Conservation (phyloP, 2,888 invertebrate genomes). For the Dasypogon diadema region DNA sequence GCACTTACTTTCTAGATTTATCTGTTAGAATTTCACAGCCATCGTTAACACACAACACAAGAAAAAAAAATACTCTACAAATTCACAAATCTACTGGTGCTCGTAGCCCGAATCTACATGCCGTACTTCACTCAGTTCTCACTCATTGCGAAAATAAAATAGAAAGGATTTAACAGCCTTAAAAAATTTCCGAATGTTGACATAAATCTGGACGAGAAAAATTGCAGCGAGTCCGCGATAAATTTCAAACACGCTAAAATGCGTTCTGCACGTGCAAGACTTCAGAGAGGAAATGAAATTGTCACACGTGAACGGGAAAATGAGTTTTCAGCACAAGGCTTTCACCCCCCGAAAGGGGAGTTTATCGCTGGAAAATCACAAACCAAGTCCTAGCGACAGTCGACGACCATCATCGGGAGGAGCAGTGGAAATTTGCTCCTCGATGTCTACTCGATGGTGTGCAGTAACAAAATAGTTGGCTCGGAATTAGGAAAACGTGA, state of each 20-base stretch:
- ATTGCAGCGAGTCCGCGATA: background rate
- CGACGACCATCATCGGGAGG: background rate
- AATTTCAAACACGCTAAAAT: constrained; percentile 1
- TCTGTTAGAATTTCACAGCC: too few relatives aligned
- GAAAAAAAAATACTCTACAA: too few relatives aligned
- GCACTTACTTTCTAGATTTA: too few relatives aligned
- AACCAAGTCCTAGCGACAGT: constrained; percentile 2
- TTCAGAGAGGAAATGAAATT: background rate
- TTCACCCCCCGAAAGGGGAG: background rate
- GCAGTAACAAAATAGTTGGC: too few relatives aligned
- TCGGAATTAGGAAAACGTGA: too few relatives aligned
- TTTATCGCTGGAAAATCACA: constrained; percentile 17
- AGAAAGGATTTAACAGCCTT: too few relatives aligned
- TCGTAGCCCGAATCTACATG: too few relatives aligned
- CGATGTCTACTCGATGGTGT: too few relatives aligned
- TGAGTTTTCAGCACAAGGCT: background rate
- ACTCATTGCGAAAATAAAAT: too few relatives aligned
- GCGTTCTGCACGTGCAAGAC: background rate
- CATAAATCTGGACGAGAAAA: background rate
- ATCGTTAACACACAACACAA: too few relatives aligned
- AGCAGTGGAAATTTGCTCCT: background rate
- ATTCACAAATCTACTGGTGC: too few relatives aligned
- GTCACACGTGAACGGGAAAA: constrained; percentile 5
- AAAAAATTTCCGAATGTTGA: background rate
- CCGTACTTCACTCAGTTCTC: too few relatives aligned